phyloP scores from a whole-genome alignment of 1,140 invertebrate species.

The Achatina immaculata region DNA sequence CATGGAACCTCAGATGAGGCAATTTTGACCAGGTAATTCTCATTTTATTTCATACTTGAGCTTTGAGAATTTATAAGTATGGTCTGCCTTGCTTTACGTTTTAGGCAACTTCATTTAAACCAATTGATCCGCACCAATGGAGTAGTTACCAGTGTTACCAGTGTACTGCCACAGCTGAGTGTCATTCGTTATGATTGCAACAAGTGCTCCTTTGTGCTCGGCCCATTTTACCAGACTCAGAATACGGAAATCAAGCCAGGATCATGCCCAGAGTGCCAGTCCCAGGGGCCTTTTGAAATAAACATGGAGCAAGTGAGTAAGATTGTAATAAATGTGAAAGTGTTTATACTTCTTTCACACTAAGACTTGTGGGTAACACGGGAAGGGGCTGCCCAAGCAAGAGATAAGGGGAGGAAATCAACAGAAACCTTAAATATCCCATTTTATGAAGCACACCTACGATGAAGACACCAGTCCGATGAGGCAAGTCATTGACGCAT shows the following conservation, averaged over 20 bases:
- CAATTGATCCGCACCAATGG: constrained; percentile 91
- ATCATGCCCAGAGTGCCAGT: constrained; percentile 98
- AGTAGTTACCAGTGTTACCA: constrained; percentile 95
- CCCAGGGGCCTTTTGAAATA: constrained; percentile 89
- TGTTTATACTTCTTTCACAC: not conserved
- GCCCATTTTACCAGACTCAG: constrained; percentile 95
- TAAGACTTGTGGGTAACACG: too few species aligned
- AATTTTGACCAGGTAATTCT: too few species aligned
- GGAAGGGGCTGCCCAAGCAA: not conserved
- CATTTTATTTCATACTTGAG: too few species aligned
- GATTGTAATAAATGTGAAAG: not conserved
- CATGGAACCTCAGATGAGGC: too few species aligned
- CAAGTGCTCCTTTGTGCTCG: constrained; percentile 93
- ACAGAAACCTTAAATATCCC: too few species aligned
- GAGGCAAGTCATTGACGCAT: too few species aligned
- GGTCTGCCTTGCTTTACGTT: too few species aligned
- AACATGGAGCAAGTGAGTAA: constrained; percentile 81
- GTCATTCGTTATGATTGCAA: constrained; percentile 98
- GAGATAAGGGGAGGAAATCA: too few species aligned
- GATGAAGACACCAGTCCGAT: too few species aligned
- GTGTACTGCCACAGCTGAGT: constrained; percentile 94
- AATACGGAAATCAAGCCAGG: constrained; percentile 93
- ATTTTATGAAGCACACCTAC: too few species aligned
- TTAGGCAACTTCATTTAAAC: constrained; percentile 94
- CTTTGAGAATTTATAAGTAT: too few species aligned